Conservation (phyloP, 2,113 vertebrate species). For the Uria lomvia region DNA sequence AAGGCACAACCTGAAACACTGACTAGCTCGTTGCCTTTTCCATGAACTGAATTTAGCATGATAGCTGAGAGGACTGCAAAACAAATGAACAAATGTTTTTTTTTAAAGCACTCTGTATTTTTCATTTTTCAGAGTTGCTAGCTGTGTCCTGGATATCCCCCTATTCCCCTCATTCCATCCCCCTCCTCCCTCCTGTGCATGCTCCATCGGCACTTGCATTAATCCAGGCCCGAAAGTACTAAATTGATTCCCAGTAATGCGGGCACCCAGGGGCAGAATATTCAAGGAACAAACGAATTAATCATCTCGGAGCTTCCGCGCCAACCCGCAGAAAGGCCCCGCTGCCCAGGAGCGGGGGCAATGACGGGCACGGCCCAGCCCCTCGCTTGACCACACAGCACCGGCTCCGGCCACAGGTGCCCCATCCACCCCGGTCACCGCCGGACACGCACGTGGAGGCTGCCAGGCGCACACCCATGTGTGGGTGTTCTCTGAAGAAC, state of each 20-base stretch:
- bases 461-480: rapidly evolving
- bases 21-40: background rate
- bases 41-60: background rate
- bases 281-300: constrained; percentile 57
- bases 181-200: background rate
- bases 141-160: background rate
- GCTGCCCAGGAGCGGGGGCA: background rate
- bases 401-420: background rate
- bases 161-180: background rate
- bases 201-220: constrained; percentile 13
- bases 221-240: constrained; percentile 10
- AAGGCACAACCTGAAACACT: constrained; percentile 4
- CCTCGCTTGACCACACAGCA: background rate
- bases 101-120: background rate
- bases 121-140: background rate
- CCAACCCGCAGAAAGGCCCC: background rate
- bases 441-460: rapidly evolving
- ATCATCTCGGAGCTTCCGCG: background rate
- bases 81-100: background rate
- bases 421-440: rapidly evolving
- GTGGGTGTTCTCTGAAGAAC: background rate
- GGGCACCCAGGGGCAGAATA: constrained; percentile 37
- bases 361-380: background rate
- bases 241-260: constrained; percentile 41
- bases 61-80: background rate